Base-by-base conservation (phyloP, 2,797 vertebrate species). In the Okamejei kenojei region DNA sequence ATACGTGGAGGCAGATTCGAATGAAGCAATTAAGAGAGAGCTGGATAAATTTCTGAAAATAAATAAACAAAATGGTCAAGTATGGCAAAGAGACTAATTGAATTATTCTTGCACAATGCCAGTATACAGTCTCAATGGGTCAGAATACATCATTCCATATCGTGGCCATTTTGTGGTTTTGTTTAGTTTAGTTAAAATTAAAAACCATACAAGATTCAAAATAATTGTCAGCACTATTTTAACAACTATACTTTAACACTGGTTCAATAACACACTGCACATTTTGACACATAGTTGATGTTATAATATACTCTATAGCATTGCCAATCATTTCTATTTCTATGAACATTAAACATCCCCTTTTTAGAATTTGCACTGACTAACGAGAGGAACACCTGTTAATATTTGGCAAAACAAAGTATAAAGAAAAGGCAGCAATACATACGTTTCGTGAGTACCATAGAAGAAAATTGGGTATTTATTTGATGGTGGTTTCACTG, bases 381-480 rank as follows among this genome's bases (percentile, higher is more conserved):
- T 90, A 32, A 23, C 26, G 17, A 71, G 7, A 13, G 17, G 29
- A 58, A 84, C 58, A 61, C 61, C n/a, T 21, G 63, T 9, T 88
- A 68, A 38, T 17, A 54, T 71, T 54, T 76, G 68, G 38, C 71
- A 74, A 45, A 74, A 74, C 4, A 92, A 91, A 45, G 45, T 45
- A 38, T 58, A 73, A n/a, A 73, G 71, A 26, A 9, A 73, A 76
- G 2, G 90, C 38, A 11, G 23, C 29, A 32, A 77, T 93, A 97
- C 99, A 97, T 96, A 99, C 99, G 99, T 99, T 96, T 99, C 98
- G 10, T 99, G 99, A 94, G 99, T 99, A 84, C 99, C 99, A 93
- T 99, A 99, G 96, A 99, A 99, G 96, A 99, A 99, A 94, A 99
- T 99, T n/a, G 98, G 98, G 93, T 99, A 98, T 95, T 99, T 99